Conservation (phyloP, 1,140 invertebrate species). For the Procambarus virginalis region DNA sequence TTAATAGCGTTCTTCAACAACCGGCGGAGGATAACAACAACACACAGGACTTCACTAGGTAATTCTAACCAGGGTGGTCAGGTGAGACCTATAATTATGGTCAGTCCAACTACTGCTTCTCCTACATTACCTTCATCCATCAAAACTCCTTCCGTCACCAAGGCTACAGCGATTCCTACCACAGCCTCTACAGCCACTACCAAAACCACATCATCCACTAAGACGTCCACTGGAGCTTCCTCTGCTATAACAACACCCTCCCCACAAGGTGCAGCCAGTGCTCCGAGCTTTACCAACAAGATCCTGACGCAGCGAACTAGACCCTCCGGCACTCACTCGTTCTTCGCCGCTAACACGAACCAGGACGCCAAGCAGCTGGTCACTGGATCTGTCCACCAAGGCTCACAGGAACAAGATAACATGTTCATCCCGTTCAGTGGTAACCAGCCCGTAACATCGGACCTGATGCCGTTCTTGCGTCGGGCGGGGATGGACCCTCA, state of each 20-base stretch:
- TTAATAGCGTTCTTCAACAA: constrained; percentile 44
- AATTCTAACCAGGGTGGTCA: not conserved
- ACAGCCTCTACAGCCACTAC: not conserved
- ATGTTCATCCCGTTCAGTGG: constrained; percentile 8
- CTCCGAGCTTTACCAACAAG: constrained; percentile 15
- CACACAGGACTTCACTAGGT: too few relatives aligned
- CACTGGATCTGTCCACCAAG: not conserved
- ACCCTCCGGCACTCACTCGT: not conserved
- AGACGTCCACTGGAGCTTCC: not conserved
- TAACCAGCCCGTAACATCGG: not conserved
- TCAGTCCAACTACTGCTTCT: not conserved
- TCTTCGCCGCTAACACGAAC: too few relatives aligned
- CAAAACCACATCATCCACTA: not conserved
- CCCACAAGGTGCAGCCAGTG: constrained; percentile 26
- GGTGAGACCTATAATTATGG: not conserved
- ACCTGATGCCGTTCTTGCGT: constrained; percentile 42
- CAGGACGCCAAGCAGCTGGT: not conserved
- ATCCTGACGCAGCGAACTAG: constrained; percentile 17
- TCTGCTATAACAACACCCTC: constrained; percentile 29
- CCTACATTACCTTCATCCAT: not conserved
- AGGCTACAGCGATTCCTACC: not conserved
- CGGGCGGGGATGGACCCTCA: constrained; percentile 50
- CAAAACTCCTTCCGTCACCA: not conserved
- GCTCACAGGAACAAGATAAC: not conserved
- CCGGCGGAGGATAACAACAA: not conserved